These are phyloP conservation scores for Plebejus anna DNA, from an alignment of 2,888 invertebrate species.

Conservation along the genomic window DNA sequence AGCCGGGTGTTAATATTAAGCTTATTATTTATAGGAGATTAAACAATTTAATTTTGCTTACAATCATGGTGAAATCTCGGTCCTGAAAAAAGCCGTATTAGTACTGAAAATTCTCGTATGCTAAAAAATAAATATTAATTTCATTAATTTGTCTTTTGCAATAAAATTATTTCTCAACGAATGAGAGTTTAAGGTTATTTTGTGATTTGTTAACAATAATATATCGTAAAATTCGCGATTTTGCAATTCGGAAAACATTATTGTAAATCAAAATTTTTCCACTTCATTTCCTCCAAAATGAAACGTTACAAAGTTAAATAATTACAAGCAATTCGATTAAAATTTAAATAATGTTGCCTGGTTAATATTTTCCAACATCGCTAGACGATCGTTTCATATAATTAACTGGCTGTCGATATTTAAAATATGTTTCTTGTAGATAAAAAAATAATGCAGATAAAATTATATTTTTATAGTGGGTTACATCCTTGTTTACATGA, in stretches of 20 bases:
- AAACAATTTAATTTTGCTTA: too few species aligned
- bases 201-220: too few species aligned
- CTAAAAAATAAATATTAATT: too few species aligned
- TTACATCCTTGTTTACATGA: conserved; percentile 5
- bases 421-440: background rate
- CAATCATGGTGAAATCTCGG: too few species aligned
- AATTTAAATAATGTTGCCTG: background rate
- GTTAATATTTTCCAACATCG: background rate
- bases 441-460: background rate
- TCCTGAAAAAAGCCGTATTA: background rate
- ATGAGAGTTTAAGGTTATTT: too few species aligned
- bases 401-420: background rate
- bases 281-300: background rate
- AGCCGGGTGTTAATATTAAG: too few species aligned
- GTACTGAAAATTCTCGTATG: background rate
- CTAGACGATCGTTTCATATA: background rate
- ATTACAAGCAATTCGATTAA: background rate
- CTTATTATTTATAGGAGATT: too few species aligned
- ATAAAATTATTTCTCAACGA: too few species aligned
- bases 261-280: background rate
- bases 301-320: background rate
- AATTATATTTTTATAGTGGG: background rate
- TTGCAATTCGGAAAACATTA: background rate
- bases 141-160: too few species aligned
- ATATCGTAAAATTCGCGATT: background rate